Base-by-base conservation (phyloP, 1,140 invertebrate species). In the Gryllus bimaculatus region DNA sequence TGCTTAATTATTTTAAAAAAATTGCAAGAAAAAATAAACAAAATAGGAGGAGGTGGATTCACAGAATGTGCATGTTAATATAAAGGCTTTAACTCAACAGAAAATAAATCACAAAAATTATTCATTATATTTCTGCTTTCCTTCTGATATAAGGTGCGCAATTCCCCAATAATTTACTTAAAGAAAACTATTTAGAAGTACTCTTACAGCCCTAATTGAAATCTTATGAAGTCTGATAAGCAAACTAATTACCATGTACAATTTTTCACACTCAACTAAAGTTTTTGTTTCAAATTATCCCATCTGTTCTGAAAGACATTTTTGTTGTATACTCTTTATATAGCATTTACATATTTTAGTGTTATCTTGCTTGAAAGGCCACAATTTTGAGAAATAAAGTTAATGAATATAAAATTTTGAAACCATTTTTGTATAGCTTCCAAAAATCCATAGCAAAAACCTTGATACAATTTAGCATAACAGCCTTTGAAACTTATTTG, bases 271-370 rank as follows among this genome's bases (percentile, higher is more conserved):
- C 74, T 79, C 79, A 80, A 81, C 76, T 81, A 79, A 81, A 79
- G 79, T 74, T 79, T 82, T 81, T 81, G 78, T 82, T 81, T 78
- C 78, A 80, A 77, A 81, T 79, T 81, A 81, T 79, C 78, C 80
- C 80, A 80, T 82, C 79, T 81, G 26, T 39, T 39, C 79, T 21
- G 80, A 80, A 81, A 81, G 80, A 81, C 77, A 81, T 80, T 82
- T 82, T 74, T 80, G 81, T 82, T 82, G 76, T 79, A 79, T 79
- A 79, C 81, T 82, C 81, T 82, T 78, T 75, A 76, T 73, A 78
- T 79, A 80, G 81, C 80, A 79, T 39, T 80, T 80, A 80, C 81
- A 81, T 80, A 79, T 79, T 79, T 79, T 81, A 81, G 81, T 81
- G 79, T 81, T 79, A 79, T 79, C 75, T 81, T 74, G 79, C 81